Evolutionary conservation across 1,140 invertebrate genomes (phyloP), one percentile per base, ranked within the genome.

Genomic region (Dolichoris vasculosae): DNA sequence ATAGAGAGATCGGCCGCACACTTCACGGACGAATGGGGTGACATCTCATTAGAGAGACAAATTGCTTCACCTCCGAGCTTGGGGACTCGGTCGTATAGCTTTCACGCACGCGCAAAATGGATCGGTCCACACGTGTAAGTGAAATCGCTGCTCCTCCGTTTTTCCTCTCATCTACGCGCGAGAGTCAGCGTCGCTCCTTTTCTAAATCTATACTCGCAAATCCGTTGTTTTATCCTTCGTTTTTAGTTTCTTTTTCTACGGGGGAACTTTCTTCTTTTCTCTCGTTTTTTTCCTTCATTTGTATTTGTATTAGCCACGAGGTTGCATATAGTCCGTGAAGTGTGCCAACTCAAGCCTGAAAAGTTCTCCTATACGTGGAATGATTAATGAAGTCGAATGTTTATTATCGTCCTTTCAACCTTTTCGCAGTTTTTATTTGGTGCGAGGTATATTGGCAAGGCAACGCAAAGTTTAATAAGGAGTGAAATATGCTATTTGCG

Each of bases 21-120:
- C 38, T 79, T 71, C 46, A 84, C 46, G 83, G 63, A 55, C 59
- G 76, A 77, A 73, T 43, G 55, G 84, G 79, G 89, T 93, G 93
- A 93, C 93, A 93, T 93, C 93, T 93, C 92, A 93, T 93, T 93
- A 93, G 91, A 87, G 92, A 93, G 92, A 93, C 92, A 93, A 93
- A 93, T 93, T 93, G 92, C 93, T 92, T 92, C 88, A 92, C 91
- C 92, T 93, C 91, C 86, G 88, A 87, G 86, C 87, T 82, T 9
- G 84, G 85, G 69, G 83, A 64, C 86, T 82, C 83, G 76, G 79
- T 76, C 46, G 69, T 86, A 69, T 32, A 13, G 30, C 15, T 32
- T 35, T 48, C 51, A 48, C 55, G 43, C 71, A 35, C 71, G 77
- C 59, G 84, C 80, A 83, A 55, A 83, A 83, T 76, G 30, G 67